Evolutionary conservation across 1,140 invertebrate species (phyloP).

Genomic region (Ceratina australensis): DNA sequence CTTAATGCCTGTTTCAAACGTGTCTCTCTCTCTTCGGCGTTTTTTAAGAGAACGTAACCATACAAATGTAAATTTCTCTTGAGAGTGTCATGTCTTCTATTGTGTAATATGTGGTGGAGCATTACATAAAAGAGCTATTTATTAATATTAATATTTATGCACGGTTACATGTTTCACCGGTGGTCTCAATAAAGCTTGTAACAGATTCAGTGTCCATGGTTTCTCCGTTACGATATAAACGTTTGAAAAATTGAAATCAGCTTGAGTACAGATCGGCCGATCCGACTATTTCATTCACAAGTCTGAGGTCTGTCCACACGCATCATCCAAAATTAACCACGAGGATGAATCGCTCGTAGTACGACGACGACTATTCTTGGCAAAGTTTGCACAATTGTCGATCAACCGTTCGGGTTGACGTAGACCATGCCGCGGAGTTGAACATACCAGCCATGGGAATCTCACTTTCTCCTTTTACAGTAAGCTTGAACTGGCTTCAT

Average conservation of each 20-base stretch:
- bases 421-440: conserved; percentile 25
- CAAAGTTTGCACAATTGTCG: conserved; percentile 39
- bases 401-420: conserved; percentile 32
- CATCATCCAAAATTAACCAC: no score
- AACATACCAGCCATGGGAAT: conserved; percentile 32
- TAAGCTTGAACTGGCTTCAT: conserved; percentile 31
- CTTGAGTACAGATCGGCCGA: no score
- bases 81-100: background rate
- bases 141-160: background rate
- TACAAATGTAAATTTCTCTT: background rate
- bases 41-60: background rate
- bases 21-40: background rate
- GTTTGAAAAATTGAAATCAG: no score
- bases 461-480: conserved; percentile 56
- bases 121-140: background rate
- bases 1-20: background rate
- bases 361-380: conserved; percentile 16
- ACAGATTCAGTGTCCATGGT: no score
- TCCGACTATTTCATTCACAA: no score
- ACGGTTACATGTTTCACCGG: background rate
- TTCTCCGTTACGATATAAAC: no score
- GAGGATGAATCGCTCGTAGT: no score
- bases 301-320: no score
- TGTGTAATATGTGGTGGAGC: background rate
- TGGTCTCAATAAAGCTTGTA: no score